Evolutionary conservation across 2,797 vertebrate genomes (phyloP).

Genomic region (Salmo trutta): DNA sequence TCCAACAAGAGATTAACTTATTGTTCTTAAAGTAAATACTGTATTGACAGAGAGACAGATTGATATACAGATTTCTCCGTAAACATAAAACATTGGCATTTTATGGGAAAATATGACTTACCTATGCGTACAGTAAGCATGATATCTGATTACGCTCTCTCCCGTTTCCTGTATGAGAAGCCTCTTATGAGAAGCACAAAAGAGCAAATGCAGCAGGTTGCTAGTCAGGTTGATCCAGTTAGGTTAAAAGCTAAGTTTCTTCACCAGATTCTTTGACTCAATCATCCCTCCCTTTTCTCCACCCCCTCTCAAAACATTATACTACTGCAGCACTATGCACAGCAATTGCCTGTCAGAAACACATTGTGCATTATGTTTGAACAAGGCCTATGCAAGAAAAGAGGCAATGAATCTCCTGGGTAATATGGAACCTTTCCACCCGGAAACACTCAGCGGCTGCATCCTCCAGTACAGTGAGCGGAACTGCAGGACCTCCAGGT

Average conservation of each 20-base stretch:
- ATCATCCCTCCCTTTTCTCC: background rate
- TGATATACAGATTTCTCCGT: background rate
- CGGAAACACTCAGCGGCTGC: no score
- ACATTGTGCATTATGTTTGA: no score
- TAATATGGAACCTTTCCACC: no score
- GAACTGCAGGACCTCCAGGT: no score
- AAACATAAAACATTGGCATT: background rate
- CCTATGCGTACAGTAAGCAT: background rate
- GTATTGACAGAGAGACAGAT: background rate
- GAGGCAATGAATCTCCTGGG: no score
- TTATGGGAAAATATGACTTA: background rate
- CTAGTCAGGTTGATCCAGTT: background rate
- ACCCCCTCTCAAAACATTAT: background rate
- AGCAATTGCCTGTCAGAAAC: no score
- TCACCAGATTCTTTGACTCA: background rate
- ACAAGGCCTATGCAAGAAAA: no score
- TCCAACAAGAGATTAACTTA: background rate
- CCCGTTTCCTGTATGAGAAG: background rate
- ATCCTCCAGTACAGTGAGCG: no score
- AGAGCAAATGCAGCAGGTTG: background rate
- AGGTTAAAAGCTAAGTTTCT: background rate
- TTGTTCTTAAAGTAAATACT: background rate
- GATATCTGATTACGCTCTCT: background rate
- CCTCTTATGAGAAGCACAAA: background rate
- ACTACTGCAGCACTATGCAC: background rate